Conservation (phyloP, 2,888 invertebrate genomes). For the Zonitis immaculata region DNA sequence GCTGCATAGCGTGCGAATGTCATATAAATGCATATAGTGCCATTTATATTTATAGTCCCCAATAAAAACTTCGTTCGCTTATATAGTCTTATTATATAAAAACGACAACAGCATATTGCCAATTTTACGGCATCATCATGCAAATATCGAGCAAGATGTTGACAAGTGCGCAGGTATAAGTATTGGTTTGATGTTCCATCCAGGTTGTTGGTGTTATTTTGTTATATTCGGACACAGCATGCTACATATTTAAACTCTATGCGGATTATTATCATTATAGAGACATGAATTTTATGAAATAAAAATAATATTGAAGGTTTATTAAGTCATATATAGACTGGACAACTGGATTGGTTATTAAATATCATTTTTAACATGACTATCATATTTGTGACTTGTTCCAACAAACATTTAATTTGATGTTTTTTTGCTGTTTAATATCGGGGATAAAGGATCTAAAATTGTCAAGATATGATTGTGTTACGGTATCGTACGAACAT, state of each 20-base stretch:
- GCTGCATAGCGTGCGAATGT: constrained; percentile 25
- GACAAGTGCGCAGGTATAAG: too few species aligned
- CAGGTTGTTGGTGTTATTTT: too few species aligned
- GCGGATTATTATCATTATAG: constrained; percentile 21
- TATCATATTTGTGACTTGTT: background rate
- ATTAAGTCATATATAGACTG: constrained; percentile 34
- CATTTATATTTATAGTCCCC: constrained; percentile 29
- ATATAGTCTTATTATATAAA: background rate
- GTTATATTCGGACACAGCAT: constrained; percentile 21
- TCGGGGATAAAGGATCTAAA: constrained; percentile 9
- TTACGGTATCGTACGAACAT: constrained; percentile 15
- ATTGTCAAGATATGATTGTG: constrained; percentile 15
- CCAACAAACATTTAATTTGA: background rate
- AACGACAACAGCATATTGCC: constrained; percentile 26
- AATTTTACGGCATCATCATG: constrained; percentile 31
- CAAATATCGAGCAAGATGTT: constrained; percentile 33
- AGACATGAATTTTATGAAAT: constrained; percentile 35
- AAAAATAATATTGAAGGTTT: constrained; percentile 39
- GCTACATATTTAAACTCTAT: too few species aligned
- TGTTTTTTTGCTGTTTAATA: too few species aligned
- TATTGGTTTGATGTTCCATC: constrained; percentile 27
- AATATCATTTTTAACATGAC: background rate
- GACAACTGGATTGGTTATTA: background rate
- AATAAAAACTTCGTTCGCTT: constrained; percentile 30
- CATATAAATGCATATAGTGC: constrained; percentile 26